Conservation (phyloP, 2,113 vertebrate genomes). For the Crotalus helleri region DNA sequence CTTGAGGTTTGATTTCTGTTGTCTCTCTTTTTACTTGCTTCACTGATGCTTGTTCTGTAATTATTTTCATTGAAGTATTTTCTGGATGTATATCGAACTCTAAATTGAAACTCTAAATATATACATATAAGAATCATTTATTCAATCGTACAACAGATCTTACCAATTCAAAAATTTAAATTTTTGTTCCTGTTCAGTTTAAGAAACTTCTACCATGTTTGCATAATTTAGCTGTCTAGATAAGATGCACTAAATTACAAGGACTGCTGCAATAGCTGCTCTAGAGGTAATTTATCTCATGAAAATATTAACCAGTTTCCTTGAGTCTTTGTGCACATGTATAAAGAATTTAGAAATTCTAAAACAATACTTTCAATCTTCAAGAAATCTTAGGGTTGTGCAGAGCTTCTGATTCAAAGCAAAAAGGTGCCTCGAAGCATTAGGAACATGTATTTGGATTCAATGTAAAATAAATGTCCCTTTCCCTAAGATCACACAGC, state of each 20-base stretch:
- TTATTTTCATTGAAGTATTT: slow-evolving; percentile 61
- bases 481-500: neutral
- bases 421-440: neutral
- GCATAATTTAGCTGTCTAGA: neutral
- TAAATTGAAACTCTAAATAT: slow-evolving; percentile 64
- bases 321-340: neutral
- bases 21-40: slow-evolving; percentile 63
- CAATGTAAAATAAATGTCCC: neutral
- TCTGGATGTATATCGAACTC: slow-evolving; percentile 70
- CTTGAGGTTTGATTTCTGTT: slow-evolving; percentile 67
- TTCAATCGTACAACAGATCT: neutral
- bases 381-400: neutral
- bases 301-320: neutral
- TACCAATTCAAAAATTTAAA: neutral
- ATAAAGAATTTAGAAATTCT: neutral
- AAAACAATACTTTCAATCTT: neutral
- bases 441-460: neutral
- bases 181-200: neutral
- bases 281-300: neutral
- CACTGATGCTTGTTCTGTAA: slow-evolving; percentile 20
- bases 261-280: neutral
- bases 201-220: neutral
- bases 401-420: neutral
- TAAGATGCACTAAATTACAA: neutral
- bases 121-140: neutral